A percentile compares a stretch with the other conserved stretches of the same genome.
Conservation (phyloP, 2,797 vertebrate species). For the Prunella strophiata region DNA sequence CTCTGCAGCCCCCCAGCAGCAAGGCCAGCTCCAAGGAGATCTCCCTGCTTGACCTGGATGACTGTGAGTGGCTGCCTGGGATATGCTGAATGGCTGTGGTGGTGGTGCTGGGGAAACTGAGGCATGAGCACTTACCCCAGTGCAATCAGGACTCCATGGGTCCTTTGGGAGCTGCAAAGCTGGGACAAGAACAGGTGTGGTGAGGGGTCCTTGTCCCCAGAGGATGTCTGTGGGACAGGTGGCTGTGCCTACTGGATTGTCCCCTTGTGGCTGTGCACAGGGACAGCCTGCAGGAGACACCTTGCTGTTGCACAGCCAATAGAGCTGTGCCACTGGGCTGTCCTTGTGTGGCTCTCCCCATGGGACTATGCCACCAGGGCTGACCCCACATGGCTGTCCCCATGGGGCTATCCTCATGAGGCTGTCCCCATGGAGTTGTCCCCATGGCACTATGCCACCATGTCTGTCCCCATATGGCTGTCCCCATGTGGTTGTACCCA, state of each 20-base stretch:
- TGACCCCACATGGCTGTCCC: neutral
- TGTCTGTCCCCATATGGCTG: neutral
- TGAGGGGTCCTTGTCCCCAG: neutral
- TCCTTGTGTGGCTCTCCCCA: neutral
- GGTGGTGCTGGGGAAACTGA: neutral
- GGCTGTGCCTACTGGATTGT: neutral
- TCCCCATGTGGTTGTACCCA: neutral
- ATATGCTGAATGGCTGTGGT: rapidly evolving
- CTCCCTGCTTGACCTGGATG: slow-evolving; percentile 95
- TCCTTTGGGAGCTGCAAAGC: neutral
- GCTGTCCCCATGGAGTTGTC: neutral
- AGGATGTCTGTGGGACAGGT: neutral
- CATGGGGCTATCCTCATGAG: neutral
- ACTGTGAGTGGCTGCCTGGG: slow-evolving; percentile 84
- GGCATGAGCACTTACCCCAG: neutral
- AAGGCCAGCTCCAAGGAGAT: slow-evolving; percentile 87
- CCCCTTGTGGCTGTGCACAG: neutral
- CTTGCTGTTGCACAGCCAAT: no score
- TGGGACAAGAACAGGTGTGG: neutral
- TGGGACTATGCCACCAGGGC: neutral
- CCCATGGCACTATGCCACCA: neutral
- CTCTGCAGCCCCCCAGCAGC: slow-evolving; percentile 75
- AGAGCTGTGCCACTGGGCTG: neutral
- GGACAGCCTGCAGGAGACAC: neutral
- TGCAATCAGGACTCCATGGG: neutral